Percentiles rank a stretch among this genome's conserved stretches.
These are phyloP conservation scores for Petrophora chlorosata DNA, from an alignment of 2,888 invertebrate genomes.

Conservation along the genomic window DNA sequence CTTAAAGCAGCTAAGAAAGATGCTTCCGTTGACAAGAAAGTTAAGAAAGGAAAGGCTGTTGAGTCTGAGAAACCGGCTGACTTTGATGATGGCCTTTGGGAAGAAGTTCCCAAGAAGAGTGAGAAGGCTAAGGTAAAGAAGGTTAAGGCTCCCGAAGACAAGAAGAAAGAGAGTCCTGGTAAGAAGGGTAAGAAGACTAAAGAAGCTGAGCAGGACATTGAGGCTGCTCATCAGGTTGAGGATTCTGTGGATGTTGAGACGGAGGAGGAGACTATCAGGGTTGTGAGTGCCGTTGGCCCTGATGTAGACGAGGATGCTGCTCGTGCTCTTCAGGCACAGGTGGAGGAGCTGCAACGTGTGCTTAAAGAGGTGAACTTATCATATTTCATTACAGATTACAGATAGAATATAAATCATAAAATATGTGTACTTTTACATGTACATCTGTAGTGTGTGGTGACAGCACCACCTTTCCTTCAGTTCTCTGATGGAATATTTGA, in stretches of 20 bases:
- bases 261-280: constrained; percentile 70
- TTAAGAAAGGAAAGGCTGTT: constrained; percentile 83
- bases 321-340: constrained; percentile 73
- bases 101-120: constrained; percentile 87
- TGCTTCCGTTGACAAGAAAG: constrained; percentile 76
- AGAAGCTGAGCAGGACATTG: constrained; percentile 65
- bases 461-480: no score
- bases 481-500: no score
- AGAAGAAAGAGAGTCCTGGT: constrained; percentile 77
- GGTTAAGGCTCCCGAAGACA: constrained; percentile 84
- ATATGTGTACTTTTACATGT: no score
- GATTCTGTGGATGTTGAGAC: constrained; percentile 52
- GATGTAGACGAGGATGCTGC: constrained; percentile 71
- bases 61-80: constrained; percentile 87
- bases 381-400: no score
- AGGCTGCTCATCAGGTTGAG: constrained; percentile 55
- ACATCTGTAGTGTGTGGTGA: no score
- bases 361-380: constrained; percentile 68
- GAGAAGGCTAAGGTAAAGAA: constrained; percentile 91
- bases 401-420: no score
- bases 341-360: constrained; percentile 75
- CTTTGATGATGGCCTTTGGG: constrained; percentile 90
- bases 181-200: constrained; percentile 76
- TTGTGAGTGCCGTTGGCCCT: constrained; percentile 72
- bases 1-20: constrained; percentile 72